phyloP scores from a whole-genome alignment of 1,140 invertebrate species.

The Himalopsyche phryganea region DNA sequence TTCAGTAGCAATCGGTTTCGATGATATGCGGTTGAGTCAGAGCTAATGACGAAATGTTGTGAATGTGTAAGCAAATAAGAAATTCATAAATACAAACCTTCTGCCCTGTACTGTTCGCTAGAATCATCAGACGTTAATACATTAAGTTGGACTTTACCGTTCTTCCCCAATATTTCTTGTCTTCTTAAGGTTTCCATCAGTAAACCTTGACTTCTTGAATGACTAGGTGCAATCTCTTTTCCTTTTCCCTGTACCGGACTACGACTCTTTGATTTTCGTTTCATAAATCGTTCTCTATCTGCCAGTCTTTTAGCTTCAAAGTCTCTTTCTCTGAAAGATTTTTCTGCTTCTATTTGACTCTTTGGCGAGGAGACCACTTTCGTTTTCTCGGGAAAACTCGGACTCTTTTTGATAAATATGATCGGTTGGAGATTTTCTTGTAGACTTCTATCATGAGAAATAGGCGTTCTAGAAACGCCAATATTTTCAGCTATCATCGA shows the following conservation, averaged over 20 bases:
- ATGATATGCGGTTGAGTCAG: too few relatives aligned
- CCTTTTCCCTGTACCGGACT: conserved; percentile 53
- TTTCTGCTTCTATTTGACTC: conserved; percentile 19
- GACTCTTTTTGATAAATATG: conserved; percentile 31
- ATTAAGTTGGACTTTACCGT: conserved; percentile 51
- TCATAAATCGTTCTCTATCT: conserved; percentile 49
- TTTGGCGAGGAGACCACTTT: conserved; percentile 53
- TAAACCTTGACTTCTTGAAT: conserved; percentile 27
- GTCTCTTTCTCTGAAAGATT: conserved; percentile 47
- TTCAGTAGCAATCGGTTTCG: too few relatives aligned
- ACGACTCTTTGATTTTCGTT: conserved; percentile 55
- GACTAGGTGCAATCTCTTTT: conserved; percentile 39
- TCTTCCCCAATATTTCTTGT: conserved; percentile 42
- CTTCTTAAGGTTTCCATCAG: conserved; percentile 34
- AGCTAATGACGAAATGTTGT: too few relatives aligned
- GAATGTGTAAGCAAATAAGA: too few relatives aligned
- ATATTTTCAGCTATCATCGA: conserved; percentile 20
- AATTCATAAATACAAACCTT: conserved; percentile 43
- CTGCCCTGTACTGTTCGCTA: conserved; percentile 54
- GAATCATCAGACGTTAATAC: conserved; percentile 67
- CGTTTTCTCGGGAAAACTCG: conserved; percentile 50
- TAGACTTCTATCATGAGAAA: conserved; percentile 17
- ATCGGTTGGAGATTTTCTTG: conserved; percentile 19
- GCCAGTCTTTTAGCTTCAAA: conserved; percentile 43
- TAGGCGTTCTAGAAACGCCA: conserved; percentile 34